These are phyloP conservation scores for Callipepla squamata DNA, from an alignment of 2,113 vertebrate species.

Conservation along the genomic window DNA sequence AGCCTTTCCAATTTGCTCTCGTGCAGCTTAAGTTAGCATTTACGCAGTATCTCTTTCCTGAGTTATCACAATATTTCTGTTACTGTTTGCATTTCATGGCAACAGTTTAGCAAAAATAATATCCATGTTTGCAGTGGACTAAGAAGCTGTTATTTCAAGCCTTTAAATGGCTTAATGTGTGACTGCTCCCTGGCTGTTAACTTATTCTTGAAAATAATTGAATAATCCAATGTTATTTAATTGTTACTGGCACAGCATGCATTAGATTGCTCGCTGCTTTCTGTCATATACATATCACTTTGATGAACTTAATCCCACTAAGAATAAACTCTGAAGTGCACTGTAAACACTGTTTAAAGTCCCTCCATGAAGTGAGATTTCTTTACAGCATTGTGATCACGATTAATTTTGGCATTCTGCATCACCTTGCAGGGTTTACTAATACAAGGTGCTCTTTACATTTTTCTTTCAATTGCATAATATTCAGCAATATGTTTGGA, in stretches of 20 bases:
- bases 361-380: neutral
- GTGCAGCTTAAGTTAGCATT: neutral
- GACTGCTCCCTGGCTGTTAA: neutral
- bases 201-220: neutral
- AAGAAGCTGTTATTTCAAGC: neutral
- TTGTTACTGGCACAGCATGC: neutral
- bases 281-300: neutral
- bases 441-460: rapidly evolving
- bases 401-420: neutral
- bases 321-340: neutral
- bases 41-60: neutral
- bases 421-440: neutral
- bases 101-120: neutral
- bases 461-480: neutral
- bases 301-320: neutral
- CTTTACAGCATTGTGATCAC: rapidly evolving
- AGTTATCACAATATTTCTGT: neutral
- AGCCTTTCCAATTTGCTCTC: neutral
- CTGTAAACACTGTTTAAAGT: neutral
- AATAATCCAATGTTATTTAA: neutral
- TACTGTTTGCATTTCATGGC: neutral
- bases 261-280: neutral
- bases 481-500: neutral
- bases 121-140: neutral
- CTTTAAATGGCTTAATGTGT: neutral